phyloP scores from a whole-genome alignment of 2,113 vertebrate genomes.

The Brachyhypopomus gauderio region DNA sequence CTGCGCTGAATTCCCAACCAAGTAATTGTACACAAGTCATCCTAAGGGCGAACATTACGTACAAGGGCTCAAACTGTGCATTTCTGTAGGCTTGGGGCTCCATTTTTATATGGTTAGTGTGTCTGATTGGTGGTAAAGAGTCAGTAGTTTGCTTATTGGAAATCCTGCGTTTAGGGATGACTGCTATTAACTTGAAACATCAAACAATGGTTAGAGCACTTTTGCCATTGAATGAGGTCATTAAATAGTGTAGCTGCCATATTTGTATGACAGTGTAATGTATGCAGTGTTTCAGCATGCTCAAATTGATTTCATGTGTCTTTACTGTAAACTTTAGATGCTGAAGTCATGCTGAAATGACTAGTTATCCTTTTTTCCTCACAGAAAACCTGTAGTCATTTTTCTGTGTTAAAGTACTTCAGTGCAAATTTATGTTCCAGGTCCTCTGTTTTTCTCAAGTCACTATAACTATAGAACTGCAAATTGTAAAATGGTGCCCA shows the following conservation, averaged over 20 bases:
- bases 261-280: not conserved
- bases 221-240: not conserved
- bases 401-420: not conserved
- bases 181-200: not conserved
- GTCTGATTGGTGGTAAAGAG: not conserved
- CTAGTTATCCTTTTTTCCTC: not conserved
- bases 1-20: slow-evolving; percentile 89
- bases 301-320: too few species aligned
- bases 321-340: too few species aligned
- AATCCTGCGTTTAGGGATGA: not conserved
- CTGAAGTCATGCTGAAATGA: not conserved
- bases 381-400: not conserved
- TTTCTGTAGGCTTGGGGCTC: slow-evolving; percentile 9
- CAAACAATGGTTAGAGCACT: not conserved
- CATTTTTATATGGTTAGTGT: not conserved
- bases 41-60: slow-evolving; percentile 42
- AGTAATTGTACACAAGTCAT: slow-evolving; percentile 67
- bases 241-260: too few species aligned
- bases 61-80: not conserved
- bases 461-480: not conserved
- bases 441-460: not conserved
- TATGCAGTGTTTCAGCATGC: not conserved
- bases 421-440: too few species aligned
- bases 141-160: not conserved
- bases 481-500: slow-evolving; percentile 14